Evolutionary conservation across 2,113 vertebrate species (phyloP), one percentile per base, ranked within the genome.

Genomic region (Sardina pilchardus): DNA sequence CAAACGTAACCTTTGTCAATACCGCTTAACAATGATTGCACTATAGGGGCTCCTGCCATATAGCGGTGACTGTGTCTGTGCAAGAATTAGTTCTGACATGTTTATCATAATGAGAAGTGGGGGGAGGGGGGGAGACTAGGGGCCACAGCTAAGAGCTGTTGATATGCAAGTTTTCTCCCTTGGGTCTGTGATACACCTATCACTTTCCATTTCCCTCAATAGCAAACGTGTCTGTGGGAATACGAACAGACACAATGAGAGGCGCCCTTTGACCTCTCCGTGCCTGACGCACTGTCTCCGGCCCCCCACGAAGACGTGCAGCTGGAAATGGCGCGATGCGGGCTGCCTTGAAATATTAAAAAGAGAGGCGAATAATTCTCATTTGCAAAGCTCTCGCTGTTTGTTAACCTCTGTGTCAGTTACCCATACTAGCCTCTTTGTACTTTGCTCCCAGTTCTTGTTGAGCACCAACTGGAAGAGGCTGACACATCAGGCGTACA

Each of bases 31-130:
- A 30, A 30, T 67, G 59, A 67, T 67, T 30, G 59, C 7, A 26
- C 59, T 9, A 0, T n/a, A 1, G n/a, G 59, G n/a, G n/a, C 59
- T 67, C n/a, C n/a, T 67, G 59, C 30, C n/a, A 26, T 26, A n/a
- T 67, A 14, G n/a, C n/a, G n/a, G n/a, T 7, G n/a, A 12, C 59
- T 67, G 59, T n/a, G 9, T 67, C 59, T 12, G 26, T 12, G 7
- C 7, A 4, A 26, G n/a, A 67, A 67, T 67, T 67, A 26, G 8
- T 67, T 67, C 30, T 1, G 59, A 67, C 59, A 67, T 67, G 59
- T 67, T 67, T 67, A 67, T 67, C 59, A 67, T 67, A 67, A 67
- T 67, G 59, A 63, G 59, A 63, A n/a, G n/a, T n/a, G 39, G 39
- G 39, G 39, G 39, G 39, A n/a, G n/a, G 26, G 67, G 30, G 26